Base-by-base conservation (phyloP, 2,113 vertebrate genomes). In the Leptobrachium ailaonicum region DNA sequence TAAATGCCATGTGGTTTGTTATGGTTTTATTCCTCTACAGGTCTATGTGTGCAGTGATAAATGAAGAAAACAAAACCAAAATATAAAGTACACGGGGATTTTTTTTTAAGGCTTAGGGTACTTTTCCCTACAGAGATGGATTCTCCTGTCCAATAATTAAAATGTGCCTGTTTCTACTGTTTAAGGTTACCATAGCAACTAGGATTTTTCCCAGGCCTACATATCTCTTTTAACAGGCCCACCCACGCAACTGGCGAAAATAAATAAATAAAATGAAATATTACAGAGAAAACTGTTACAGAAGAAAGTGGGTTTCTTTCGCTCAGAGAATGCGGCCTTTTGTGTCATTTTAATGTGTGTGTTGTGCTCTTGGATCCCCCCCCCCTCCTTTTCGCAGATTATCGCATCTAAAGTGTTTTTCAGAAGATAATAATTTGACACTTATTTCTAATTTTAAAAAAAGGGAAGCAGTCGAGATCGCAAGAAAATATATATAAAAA, bases 141-240 rank as follows among this genome's bases (percentile, higher is more conserved):
- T 63, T 79, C 68, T 71, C 60, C 77, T 45, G 70, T 47, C 70
- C 60, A 50, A 71, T 79, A 79, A 79, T 79, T 79, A 79, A 66
- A 40, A 56, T 50, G 60, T 63, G 67, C 44, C 41, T 42, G 44
- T 66, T 10, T 79, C 54, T 44, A 66, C 68, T 79, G 60, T 79
- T 79, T 79, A 72, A 79, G 60, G 77, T 79, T 79, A 4, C 77
- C 69, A 79, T 72, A 47, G 77, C 77, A 79, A 79, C 77, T 42
- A 60, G 58, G 69, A 79, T 79, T 72, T 79, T 79, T 72, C 77
- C 32, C 58, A 66, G 77, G 69, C 77, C 58, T 72, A 64, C 54
- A 72, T 72, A 47, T 44, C 71, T 72, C 40, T 79, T 56, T 58
- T 62, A 72, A 79, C 68, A 71, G 69, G 69, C 71, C 77, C 77